Percentiles rank a stretch among this genome's conserved stretches.
phyloP scores from a whole-genome alignment of 2,888 invertebrate species.

The Thumatha senex region DNA sequence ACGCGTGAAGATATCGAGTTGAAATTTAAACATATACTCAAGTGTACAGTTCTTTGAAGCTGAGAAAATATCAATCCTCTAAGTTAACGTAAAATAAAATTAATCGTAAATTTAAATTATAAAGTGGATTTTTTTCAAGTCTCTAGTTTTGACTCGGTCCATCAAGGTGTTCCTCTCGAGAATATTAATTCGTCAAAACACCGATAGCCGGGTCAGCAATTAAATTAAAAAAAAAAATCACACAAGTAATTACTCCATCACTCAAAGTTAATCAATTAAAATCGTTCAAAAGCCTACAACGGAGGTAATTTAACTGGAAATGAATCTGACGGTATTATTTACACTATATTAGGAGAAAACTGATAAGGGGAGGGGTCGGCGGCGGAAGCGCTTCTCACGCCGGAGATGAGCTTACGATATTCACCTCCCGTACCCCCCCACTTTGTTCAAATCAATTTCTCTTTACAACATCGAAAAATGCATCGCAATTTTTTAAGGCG shows the following conservation, averaged over 20 bases:
- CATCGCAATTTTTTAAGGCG: slow-evolving; percentile 43
- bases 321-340: slow-evolving; percentile 37
- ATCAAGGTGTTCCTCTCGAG: too few relatives aligned
- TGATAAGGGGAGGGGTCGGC: slow-evolving; percentile 15
- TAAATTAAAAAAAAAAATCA: slow-evolving; percentile 3
- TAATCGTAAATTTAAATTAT: too few relatives aligned
- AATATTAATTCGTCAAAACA: too few relatives aligned
- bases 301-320: slow-evolving; percentile 35
- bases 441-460: slow-evolving; percentile 75
- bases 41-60: too few relatives aligned
- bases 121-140: too few relatives aligned
- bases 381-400: slow-evolving; percentile 50
- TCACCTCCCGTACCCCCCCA: slow-evolving; percentile 48
- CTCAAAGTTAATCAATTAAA: slow-evolving; percentile 21
- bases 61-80: too few relatives aligned
- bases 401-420: slow-evolving; percentile 77
- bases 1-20: too few relatives aligned
- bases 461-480: slow-evolving; percentile 49
- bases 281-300: slow-evolving; percentile 20
- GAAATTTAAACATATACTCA: too few relatives aligned
- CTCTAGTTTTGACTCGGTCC: too few relatives aligned
- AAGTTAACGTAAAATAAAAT: too few relatives aligned
- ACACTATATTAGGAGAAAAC: slow-evolving; percentile 42
- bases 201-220: too few relatives aligned
- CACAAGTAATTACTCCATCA: slow-evolving; percentile 4